These are phyloP conservation scores for Phaedon cochleariae DNA, from an alignment of 2,888 invertebrate species.

Conservation along the genomic window DNA sequence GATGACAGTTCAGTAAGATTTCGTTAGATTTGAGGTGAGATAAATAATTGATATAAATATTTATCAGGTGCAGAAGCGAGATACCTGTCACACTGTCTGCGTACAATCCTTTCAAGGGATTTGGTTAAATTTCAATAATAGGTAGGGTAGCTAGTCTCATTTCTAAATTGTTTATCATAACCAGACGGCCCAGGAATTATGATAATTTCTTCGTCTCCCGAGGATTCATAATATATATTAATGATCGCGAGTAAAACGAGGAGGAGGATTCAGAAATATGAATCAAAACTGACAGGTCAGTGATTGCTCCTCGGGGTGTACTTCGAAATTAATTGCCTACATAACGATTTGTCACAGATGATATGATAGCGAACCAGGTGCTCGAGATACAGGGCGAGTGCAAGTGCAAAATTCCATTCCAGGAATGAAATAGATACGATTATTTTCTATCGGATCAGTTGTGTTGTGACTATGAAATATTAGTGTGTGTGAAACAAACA, in stretches of 20 bases:
- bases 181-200: no score
- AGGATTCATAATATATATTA: background rate
- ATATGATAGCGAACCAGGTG: background rate
- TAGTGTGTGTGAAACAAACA: slow-evolving; percentile 32
- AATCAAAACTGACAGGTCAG: background rate
- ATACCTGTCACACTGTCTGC: no score
- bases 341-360: background rate
- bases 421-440: background rate
- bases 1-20: no score
- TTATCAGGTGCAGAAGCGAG: no score
- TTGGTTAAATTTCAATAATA: no score
- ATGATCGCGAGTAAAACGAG: background rate
- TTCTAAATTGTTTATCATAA: no score
- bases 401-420: no score
- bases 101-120: no score
- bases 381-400: background rate
- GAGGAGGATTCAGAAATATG: background rate
- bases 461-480: slow-evolving; percentile 31
- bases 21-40: no score
- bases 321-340: background rate
- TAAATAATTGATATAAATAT: no score
- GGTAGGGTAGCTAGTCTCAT: no score
- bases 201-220: background rate
- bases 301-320: background rate
- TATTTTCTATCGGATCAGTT: background rate